A percentile compares a stretch with the other conserved stretches of the same genome.
Conservation (phyloP, 53 echinoderm and acorn worm genomes). For the Glandiceps talaboti region DNA sequence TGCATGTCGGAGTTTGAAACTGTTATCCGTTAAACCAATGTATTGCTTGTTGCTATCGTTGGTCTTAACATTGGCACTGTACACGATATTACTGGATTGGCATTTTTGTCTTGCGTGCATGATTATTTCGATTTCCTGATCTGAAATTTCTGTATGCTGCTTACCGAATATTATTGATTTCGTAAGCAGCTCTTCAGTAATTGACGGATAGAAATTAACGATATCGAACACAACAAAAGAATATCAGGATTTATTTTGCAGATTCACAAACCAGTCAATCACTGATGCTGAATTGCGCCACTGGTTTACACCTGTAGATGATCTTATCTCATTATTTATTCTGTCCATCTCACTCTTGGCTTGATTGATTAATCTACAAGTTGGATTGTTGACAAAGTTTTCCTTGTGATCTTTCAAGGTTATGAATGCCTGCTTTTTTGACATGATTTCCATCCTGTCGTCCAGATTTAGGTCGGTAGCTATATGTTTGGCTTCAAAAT, state of each 20-base stretch:
- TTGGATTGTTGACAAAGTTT: not conserved
- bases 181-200: too few relatives aligned
- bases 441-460: not conserved
- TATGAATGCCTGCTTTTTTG: not conserved
- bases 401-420: not conserved
- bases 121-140: too few relatives aligned
- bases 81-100: too few relatives aligned
- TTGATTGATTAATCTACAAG: not conserved
- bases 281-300: not conserved
- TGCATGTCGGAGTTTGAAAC: too few relatives aligned
- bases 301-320: not conserved
- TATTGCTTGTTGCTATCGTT: too few relatives aligned
- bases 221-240: not conserved
- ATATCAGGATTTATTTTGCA: not conserved
- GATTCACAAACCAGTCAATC: not conserved
- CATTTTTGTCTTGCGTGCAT: too few relatives aligned
- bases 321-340: not conserved
- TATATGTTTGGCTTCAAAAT: too few relatives aligned
- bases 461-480: too few relatives aligned
- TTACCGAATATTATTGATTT: too few relatives aligned
- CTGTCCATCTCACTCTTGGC: not conserved
- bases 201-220: not conserved
- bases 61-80: too few relatives aligned
- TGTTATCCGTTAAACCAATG: too few relatives aligned
- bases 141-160: too few relatives aligned